Evolutionary conservation across 1,140 invertebrate species (phyloP).

Genomic region (Zaprionus inermis): DNA sequence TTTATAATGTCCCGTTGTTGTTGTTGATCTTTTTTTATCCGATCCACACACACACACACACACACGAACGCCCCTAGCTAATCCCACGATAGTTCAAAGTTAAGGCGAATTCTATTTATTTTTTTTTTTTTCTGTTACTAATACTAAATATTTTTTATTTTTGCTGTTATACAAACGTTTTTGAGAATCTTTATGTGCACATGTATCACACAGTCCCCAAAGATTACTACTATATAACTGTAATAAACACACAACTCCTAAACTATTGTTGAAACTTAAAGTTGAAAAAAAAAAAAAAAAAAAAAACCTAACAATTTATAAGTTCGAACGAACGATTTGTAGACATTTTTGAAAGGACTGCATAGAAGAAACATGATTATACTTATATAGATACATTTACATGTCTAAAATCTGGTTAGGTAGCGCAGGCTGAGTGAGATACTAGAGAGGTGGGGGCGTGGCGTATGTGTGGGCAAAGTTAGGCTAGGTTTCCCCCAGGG

Average conservation of each 20-base stretch:
- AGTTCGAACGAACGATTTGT: slow-evolving; percentile 1
- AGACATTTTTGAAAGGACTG: slow-evolving; percentile 2
- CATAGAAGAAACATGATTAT: too few relatives aligned
- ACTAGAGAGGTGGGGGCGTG: not conserved
- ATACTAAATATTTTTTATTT: slow-evolving; percentile 21
- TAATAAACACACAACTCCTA: slow-evolving; percentile 2
- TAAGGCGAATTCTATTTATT: slow-evolving; percentile 30
- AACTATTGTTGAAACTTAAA: slow-evolving; percentile 62
- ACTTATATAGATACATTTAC: slow-evolving; percentile 25
- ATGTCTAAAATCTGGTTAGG: slow-evolving; percentile 33
- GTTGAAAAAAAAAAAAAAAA: slow-evolving; percentile 11
- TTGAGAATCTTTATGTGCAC: slow-evolving; percentile 51
- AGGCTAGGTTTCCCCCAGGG: slow-evolving; percentile 19
- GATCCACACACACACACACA: not conserved
- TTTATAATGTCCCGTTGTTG: slow-evolving; percentile 4
- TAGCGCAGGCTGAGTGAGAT: slow-evolving; percentile 20
- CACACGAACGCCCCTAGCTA: slow-evolving; percentile 45
- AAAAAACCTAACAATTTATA: not conserved
- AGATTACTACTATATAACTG: not conserved
- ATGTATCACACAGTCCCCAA: slow-evolving; percentile 19
- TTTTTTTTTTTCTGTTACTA: slow-evolving; percentile 29
- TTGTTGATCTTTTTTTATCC: slow-evolving; percentile 8
- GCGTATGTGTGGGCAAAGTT: slow-evolving; percentile 16
- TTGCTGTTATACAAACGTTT: slow-evolving; percentile 45
- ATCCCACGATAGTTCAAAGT: slow-evolving; percentile 17